A percentile compares a stretch with the other conserved stretches of the same genome.
These are phyloP conservation scores for Chrysolina americana DNA, from an alignment of 2,888 invertebrate species.

Conservation along the genomic window DNA sequence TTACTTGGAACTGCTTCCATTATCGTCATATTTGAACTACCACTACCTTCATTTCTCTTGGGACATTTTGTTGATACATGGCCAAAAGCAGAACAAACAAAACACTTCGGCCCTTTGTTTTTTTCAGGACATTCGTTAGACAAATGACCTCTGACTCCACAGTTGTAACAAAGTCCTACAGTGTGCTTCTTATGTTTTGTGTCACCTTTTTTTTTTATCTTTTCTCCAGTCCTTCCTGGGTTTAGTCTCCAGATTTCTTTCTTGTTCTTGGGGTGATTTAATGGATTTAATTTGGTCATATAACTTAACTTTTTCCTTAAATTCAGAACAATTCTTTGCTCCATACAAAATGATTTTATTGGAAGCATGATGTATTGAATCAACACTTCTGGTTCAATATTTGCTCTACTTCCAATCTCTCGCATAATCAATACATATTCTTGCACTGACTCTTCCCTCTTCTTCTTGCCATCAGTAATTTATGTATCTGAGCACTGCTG, in stretches of 20 bases:
- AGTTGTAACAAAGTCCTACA: slow-evolving; percentile 37
- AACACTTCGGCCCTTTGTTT: slow-evolving; percentile 49
- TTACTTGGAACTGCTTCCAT: slow-evolving; percentile 34
- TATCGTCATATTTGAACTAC: slow-evolving; percentile 19
- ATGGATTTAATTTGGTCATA: neutral
- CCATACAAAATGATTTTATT: slow-evolving; percentile 55
- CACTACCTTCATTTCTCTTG: neutral
- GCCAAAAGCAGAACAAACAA: slow-evolving; percentile 46
- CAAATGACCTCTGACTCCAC: slow-evolving; percentile 39
- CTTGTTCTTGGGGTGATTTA: neutral
- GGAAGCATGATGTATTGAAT: slow-evolving; percentile 62
- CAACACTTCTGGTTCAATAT: slow-evolving; percentile 60
- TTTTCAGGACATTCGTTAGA: slow-evolving; percentile 39
- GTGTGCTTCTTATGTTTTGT: neutral
- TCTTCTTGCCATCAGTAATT: slow-evolving; percentile 55
- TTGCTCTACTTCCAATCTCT: slow-evolving; percentile 62
- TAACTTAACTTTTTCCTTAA: slow-evolving; percentile 28
- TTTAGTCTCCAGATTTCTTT: neutral
- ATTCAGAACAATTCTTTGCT: slow-evolving; percentile 39
- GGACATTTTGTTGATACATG: slow-evolving; percentile 44
- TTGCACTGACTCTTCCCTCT: slow-evolving; percentile 60
- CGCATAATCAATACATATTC: slow-evolving; percentile 64
- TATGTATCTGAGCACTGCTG: slow-evolving; percentile 51
- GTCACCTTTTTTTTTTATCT: neutral
- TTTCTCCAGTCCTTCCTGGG: neutral